phyloP scores from a whole-genome alignment of 1,140 invertebrate species.

The Mesaphorura yosii region DNA sequence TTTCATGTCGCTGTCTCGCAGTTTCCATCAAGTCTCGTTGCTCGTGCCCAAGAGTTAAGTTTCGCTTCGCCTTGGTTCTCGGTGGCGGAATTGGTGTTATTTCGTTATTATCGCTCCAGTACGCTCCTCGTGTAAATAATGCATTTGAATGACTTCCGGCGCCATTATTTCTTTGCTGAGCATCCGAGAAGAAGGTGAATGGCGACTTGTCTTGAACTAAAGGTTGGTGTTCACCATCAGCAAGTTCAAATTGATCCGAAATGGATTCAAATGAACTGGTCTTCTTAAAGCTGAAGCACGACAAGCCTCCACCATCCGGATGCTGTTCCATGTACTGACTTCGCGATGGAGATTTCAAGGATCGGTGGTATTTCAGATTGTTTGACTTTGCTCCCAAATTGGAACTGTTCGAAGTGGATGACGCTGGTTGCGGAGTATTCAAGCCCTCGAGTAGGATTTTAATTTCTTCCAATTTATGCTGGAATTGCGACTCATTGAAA shows the following conservation, averaged over 20 bases:
- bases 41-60: background rate
- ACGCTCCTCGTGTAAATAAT: too few species aligned
- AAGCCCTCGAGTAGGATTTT: constrained; percentile 23
- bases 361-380: constrained; percentile 26
- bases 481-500: background rate
- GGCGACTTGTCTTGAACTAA: too few species aligned
- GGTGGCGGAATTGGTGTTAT: constrained; percentile 24
- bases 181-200: too few species aligned
- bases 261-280: constrained; percentile 27
- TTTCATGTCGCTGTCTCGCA: background rate
- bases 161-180: too few species aligned
- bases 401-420: too few species aligned
- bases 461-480: constrained; percentile 21
- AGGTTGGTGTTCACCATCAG: background rate
- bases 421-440: constrained; percentile 2
- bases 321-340: constrained; percentile 20
- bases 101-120: background rate
- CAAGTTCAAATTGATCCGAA: constrained; percentile 12
- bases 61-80: constrained; percentile 15
- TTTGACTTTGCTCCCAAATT: background rate
- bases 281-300: constrained; percentile 29
- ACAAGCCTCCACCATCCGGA: background rate
- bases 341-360: constrained; percentile 19
- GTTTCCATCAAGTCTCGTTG: background rate
- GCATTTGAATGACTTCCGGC: too few species aligned